Evolutionary conservation across 2,113 vertebrate species (phyloP).

Genomic region (Atractosteus spatula): DNA sequence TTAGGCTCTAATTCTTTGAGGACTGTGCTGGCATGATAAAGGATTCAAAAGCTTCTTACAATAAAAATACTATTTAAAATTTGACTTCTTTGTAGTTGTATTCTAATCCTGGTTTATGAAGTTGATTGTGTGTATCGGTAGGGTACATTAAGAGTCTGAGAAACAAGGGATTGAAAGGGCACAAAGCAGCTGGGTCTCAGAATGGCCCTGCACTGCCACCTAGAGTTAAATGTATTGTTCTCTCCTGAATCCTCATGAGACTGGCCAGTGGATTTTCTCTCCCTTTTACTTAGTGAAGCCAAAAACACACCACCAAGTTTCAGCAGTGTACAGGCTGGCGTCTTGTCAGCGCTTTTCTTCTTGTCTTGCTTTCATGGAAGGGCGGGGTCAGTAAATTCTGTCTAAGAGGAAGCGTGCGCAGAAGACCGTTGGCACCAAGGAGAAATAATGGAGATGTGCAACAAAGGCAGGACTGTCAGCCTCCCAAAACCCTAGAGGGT

Average conservation of each 20-base stretch:
- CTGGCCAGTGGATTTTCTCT: neutral
- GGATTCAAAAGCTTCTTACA: slow-evolving; percentile 48
- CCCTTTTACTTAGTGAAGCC: neutral
- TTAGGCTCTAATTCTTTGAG: slow-evolving; percentile 60
- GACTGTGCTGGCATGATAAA: slow-evolving; percentile 57
- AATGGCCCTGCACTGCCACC: slow-evolving; percentile 53
- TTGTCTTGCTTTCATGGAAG: slow-evolving; percentile 26
- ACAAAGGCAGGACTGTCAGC: slow-evolving; percentile 65
- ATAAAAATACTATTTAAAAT: slow-evolving; percentile 36
- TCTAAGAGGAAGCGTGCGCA: slow-evolving; percentile 23
- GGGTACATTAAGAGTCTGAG: neutral
- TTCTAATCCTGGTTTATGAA: slow-evolving; percentile 53
- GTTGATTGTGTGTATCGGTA: slow-evolving; percentile 29
- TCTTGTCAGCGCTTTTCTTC: neutral
- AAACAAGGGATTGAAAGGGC: slow-evolving; percentile 3
- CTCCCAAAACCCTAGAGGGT: slow-evolving; percentile 55
- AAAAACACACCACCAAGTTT: too few species aligned
- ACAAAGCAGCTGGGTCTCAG: slow-evolving; percentile 19
- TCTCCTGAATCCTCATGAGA: neutral
- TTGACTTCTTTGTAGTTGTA: slow-evolving; percentile 49
- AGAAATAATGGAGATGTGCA: slow-evolving; percentile 60
- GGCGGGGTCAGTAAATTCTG: slow-evolving; percentile 14
- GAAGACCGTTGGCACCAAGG: slow-evolving; percentile 41
- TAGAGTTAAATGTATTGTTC: slow-evolving; percentile 33
- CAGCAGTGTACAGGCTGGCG: too few species aligned